Conservation (phyloP, 2,113 vertebrate genomes). For the Dicrurus megarhynchus region DNA sequence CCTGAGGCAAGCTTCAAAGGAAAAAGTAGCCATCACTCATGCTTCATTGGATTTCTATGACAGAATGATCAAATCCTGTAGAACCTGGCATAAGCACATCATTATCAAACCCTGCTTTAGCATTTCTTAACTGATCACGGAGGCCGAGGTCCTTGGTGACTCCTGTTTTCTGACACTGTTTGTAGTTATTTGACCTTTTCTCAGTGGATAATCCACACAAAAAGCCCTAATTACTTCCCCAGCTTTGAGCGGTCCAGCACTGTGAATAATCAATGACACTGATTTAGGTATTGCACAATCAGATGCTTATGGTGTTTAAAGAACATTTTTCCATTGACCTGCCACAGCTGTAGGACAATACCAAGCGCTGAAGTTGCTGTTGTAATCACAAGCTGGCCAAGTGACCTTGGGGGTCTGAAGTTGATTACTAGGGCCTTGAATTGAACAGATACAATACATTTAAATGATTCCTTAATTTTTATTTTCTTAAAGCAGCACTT, state of each 20-base stretch:
- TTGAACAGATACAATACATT: slow-evolving; percentile 20
- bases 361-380: slow-evolving; percentile 72
- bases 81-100: slow-evolving; percentile 84
- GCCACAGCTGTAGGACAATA: slow-evolving; percentile 78
- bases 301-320: slow-evolving; percentile 83
- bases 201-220: slow-evolving; percentile 97
- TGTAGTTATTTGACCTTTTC: slow-evolving; percentile 98
- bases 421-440: slow-evolving; percentile 66
- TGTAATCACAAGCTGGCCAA: slow-evolving; percentile 77
- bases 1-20: slow-evolving; percentile 72
- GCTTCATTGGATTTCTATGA: slow-evolving; percentile 85
- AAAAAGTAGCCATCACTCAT: slow-evolving; percentile 83
- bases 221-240: slow-evolving; percentile 99
- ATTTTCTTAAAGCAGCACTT: slow-evolving; percentile 27
- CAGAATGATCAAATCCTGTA: slow-evolving; percentile 82
- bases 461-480: slow-evolving; percentile 2
- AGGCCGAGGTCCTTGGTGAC: slow-evolving; percentile 78
- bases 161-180: slow-evolving; percentile 86
- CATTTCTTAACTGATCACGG: slow-evolving; percentile 83
- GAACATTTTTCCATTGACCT: slow-evolving; percentile 85
- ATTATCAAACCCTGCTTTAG: slow-evolving; percentile 83
- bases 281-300: slow-evolving; percentile 93
- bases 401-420: slow-evolving; percentile 76
- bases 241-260: slow-evolving; percentile 84
- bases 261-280: slow-evolving; percentile 94